phyloP scores from a whole-genome alignment of 2,113 vertebrate genomes.

The Melanostigma gelatinosum region DNA sequence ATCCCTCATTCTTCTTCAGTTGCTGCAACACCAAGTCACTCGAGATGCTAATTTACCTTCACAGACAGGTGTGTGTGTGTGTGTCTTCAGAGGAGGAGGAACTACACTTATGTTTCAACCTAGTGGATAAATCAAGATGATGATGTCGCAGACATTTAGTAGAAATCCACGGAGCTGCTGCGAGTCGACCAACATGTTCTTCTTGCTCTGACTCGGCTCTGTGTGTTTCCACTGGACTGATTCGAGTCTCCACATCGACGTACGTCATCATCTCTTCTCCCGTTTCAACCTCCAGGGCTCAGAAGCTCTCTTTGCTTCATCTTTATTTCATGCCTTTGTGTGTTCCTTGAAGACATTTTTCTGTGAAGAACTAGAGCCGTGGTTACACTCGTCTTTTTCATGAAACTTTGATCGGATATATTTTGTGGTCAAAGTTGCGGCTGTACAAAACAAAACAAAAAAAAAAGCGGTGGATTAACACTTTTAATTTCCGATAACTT shows the following conservation, averaged over 20 bases:
- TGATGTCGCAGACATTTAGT: not conserved
- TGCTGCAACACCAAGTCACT: not conserved
- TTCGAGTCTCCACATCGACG: not conserved
- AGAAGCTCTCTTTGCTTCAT: too few species aligned
- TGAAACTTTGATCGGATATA: too few species aligned
- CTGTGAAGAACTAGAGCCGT: too few species aligned
- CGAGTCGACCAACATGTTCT: not conserved
- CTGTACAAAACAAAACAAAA: too few species aligned
- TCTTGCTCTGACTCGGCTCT: not conserved
- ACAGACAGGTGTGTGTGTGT: not conserved
- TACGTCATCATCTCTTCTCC: not conserved
- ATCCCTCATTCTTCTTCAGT: not conserved
- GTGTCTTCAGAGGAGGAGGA: not conserved
- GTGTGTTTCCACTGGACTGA: not conserved
- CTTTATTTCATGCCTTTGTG: too few species aligned
- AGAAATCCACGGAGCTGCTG: not conserved
- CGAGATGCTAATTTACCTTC: not conserved
- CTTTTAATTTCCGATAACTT: too few species aligned
- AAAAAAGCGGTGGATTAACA: too few species aligned
- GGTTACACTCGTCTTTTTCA: too few species aligned
- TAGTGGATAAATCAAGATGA: too few species aligned
- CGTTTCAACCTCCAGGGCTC: too few species aligned
- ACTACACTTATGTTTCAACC: not conserved
- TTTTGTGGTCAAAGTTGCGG: too few species aligned
- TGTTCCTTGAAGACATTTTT: too few species aligned